A percentile compares a stretch with the other conserved stretches of the same genome.
phyloP scores from a whole-genome alignment of 2,888 invertebrate species.

The Sarcophaga variegata region DNA sequence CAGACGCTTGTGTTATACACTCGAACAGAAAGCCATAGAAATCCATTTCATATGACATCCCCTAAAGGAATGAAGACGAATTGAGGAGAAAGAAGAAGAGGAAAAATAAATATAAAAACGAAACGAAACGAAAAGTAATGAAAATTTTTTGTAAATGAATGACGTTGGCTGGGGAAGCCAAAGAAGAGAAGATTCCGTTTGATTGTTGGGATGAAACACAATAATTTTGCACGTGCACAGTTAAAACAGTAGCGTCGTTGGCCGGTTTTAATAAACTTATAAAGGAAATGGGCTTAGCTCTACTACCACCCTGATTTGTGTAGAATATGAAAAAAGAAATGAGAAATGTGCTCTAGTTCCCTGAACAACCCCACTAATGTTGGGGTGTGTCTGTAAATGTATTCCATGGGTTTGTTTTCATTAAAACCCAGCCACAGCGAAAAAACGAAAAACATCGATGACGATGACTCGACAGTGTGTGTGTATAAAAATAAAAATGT shows the following conservation, averaged over 20 bases:
- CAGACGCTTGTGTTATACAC: slow-evolving; percentile 28
- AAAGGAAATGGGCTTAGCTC: not conserved
- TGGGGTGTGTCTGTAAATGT: slow-evolving; percentile 79
- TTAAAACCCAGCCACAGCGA: slow-evolving; percentile 51
- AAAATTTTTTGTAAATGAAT: not conserved
- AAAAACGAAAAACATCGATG: slow-evolving; percentile 27
- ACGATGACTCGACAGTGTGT: not conserved
- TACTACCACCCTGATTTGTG: slow-evolving; percentile 36
- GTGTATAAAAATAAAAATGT: slow-evolving; percentile 43
- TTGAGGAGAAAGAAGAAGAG: slow-evolving; percentile 23
- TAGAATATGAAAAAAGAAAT: slow-evolving; percentile 1
- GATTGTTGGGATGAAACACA: slow-evolving; percentile 36
- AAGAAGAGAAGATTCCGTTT: slow-evolving; percentile 47
- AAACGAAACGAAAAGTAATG: slow-evolving; percentile 40
- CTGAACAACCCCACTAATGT: slow-evolving; percentile 78
- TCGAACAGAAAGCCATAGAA: slow-evolving; percentile 30
- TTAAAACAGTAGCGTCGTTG: slow-evolving; percentile 73
- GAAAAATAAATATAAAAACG: slow-evolving; percentile 34
- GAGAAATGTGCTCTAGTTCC: slow-evolving; percentile 68
- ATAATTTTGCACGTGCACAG: slow-evolving; percentile 74
- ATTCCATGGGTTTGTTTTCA: slow-evolving; percentile 79
- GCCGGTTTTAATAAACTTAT: not conserved
- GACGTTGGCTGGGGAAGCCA: not conserved
- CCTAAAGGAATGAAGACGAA: slow-evolving; percentile 32
- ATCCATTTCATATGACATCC: slow-evolving; percentile 23